A percentile compares a stretch with the other conserved stretches of the same genome.
Conservation (phyloP, 2,113 vertebrate genomes). For the Struthio camelus region DNA sequence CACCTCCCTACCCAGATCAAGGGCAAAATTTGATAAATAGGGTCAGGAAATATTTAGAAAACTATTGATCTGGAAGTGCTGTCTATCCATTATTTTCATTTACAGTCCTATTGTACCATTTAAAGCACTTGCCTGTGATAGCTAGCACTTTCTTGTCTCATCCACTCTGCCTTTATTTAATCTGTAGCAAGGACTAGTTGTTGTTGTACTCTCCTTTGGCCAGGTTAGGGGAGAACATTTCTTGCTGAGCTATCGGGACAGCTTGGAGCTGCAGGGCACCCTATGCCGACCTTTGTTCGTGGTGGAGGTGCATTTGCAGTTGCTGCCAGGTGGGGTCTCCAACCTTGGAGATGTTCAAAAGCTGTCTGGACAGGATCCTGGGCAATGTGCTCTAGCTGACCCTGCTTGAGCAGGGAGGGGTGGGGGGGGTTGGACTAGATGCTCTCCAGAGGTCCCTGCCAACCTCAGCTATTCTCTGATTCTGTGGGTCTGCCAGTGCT, state of each 20-base stretch:
- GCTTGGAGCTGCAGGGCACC: neutral
- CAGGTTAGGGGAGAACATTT: neutral
- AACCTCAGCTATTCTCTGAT: too few species aligned
- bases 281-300: neutral
- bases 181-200: neutral
- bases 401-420: too few species aligned
- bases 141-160: neutral
- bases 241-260: neutral
- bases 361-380: too few species aligned
- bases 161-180: neutral
- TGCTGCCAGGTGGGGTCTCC: too few species aligned
- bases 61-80: neutral
- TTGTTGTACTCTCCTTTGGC: neutral
- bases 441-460: too few species aligned
- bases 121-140: neutral
- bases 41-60: neutral
- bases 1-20: neutral
- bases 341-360: too few species aligned
- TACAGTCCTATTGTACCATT: neutral
- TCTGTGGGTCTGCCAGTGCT: too few species aligned
- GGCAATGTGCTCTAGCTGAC: too few species aligned
- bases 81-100: neutral
- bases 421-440: too few species aligned
- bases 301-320: neutral
- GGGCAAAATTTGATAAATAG: neutral